These are phyloP conservation scores for Tichodroma muraria DNA, from an alignment of 2,113 vertebrate genomes.

Conservation along the genomic window DNA sequence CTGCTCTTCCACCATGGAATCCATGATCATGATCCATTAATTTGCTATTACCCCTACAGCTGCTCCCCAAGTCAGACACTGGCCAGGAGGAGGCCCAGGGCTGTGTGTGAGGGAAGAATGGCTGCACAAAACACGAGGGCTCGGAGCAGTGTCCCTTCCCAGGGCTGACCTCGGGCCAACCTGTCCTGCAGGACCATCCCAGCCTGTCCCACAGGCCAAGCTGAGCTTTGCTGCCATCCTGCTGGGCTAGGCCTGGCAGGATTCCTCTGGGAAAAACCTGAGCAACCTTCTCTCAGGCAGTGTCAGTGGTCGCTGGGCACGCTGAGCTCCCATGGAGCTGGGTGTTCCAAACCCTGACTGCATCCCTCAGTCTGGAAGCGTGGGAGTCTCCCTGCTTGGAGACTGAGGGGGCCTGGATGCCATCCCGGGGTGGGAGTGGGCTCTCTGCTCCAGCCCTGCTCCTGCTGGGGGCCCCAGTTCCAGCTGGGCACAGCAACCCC, in stretches of 20 bases:
- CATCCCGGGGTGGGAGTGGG: rapidly evolving
- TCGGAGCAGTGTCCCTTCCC: not conserved
- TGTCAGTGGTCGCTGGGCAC: rapidly evolving
- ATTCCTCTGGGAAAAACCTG: not conserved
- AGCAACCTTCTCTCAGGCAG: not conserved
- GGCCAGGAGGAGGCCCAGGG: not conserved
- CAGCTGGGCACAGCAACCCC: not conserved
- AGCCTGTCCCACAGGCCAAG: not conserved
- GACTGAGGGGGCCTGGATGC: not conserved
- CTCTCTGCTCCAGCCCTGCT: not conserved
- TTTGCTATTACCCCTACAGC: not conserved
- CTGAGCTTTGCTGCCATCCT: not conserved
- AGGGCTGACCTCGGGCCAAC: not conserved
- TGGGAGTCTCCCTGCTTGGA: rapidly evolving
- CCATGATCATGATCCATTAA: not conserved
- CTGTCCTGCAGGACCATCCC: not conserved
- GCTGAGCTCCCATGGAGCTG: not conserved
- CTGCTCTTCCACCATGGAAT: not conserved
- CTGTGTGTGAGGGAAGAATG: not conserved
- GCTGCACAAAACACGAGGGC: rapidly evolving
- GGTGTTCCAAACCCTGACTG: not conserved
- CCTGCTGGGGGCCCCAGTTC: not conserved
- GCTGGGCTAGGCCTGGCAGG: not conserved
- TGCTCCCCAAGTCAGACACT: not conserved
- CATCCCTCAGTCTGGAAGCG: rapidly evolving